A percentile compares a stretch with the other conserved stretches of the same genome.
Conservation (phyloP, 2,113 vertebrate species). For the Eleginops maclovinus region DNA sequence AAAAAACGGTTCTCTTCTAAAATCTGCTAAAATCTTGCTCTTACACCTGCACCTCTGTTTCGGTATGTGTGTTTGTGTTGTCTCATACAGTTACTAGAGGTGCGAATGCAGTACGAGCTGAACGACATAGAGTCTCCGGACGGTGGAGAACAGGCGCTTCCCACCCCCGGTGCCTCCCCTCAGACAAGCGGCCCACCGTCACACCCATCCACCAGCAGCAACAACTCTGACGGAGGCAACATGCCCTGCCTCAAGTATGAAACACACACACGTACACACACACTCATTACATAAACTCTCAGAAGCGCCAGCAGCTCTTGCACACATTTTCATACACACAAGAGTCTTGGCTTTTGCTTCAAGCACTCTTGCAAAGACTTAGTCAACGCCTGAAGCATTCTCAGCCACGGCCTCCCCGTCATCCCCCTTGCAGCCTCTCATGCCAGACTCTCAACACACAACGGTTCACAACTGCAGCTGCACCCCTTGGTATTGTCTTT, state of each 20-base stretch:
- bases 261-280: slow-evolving; percentile 21
- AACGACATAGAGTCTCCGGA: slow-evolving; percentile 95
- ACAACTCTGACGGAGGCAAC: slow-evolving; percentile 96
- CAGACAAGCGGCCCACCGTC: slow-evolving; percentile 91
- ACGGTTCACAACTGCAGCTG: slow-evolving; percentile 54
- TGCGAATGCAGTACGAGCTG: slow-evolving; percentile 93
- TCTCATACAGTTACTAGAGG: slow-evolving; percentile 90
- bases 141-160: slow-evolving; percentile 80
- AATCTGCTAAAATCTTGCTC: not conserved
- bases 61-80: slow-evolving; percentile 18
- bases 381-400: slow-evolving; percentile 62
- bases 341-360: slow-evolving; percentile 64
- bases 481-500: slow-evolving; percentile 35
- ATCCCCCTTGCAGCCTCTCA: slow-evolving; percentile 52
- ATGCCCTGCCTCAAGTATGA: slow-evolving; percentile 96
- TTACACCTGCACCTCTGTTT: not conserved
- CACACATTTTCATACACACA: slow-evolving; percentile 42
- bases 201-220: slow-evolving; percentile 96
- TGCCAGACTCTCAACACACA: slow-evolving; percentile 50
- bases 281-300: slow-evolving; percentile 22
- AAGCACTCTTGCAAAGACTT: slow-evolving; percentile 64
- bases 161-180: slow-evolving; percentile 90
- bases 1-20: not conserved
- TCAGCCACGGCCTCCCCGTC: slow-evolving; percentile 51
- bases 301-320: slow-evolving; percentile 7